Base-by-base conservation (phyloP, 2,797 vertebrate genomes). In the Melanogrammus aeglefinus region DNA sequence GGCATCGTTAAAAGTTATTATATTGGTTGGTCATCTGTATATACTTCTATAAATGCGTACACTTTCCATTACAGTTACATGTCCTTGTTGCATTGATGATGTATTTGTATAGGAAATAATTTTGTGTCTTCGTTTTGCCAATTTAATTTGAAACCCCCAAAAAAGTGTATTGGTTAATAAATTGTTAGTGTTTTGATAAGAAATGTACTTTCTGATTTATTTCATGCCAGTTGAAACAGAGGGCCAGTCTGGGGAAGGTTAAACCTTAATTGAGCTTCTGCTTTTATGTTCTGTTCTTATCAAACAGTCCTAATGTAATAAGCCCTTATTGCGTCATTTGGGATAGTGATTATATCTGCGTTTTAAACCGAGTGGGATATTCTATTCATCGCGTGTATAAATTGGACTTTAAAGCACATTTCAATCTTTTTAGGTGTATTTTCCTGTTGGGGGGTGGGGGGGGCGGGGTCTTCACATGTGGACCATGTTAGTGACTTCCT, bases 91-190 rank as follows among this genome's bases (percentile, higher is more conserved):
- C 14, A 16, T 70, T 38, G 16, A 27, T 31, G n/a, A 27, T 31
- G n/a, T 10, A 73, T 36, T 35, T 57, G 10, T n/a, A 38, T 73
- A 31, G 5, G 29, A 73, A 13, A 74, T 8, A 41, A 38, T 36
- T 33, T 35, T 2, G 29, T 73, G n/a, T 73, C 1, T 73, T 21
- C 36, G 2, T 73, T 39, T 39, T 41, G 39, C 36, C 36, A 3
- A n/a, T 24, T 74, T 18, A n/a, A 36, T 39, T 74, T 74, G 7
- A 35, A 9, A 72, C 14, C 71, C 27, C 27, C 12, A 27, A 9
- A 69, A 69, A 69, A 18, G 8, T 35, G 33, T 35, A 72, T 72
- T 72, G 70, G 18, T 72, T 14, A 72, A 72, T 72, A 72, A 72
- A 72, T 18, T 5, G 12, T 4, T 35, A 72, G 14, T 69, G 63